phyloP scores from a whole-genome alignment of 2,797 vertebrate species.

The Merluccius polli region DNA sequence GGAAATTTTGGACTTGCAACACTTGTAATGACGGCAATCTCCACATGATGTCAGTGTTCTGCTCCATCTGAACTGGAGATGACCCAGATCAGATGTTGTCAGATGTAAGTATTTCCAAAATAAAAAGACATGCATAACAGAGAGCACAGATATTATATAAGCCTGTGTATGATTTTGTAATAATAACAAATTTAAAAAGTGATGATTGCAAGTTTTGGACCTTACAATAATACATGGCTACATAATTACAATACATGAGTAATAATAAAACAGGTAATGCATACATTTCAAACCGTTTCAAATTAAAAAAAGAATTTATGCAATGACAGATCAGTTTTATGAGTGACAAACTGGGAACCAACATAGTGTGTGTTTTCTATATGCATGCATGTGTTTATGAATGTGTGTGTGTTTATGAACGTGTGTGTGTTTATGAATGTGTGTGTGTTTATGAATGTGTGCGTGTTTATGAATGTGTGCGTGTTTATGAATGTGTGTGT shows the following conservation, averaged over 20 bases:
- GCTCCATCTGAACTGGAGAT: neutral
- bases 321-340: too few relatives aligned
- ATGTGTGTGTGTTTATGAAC: neutral
- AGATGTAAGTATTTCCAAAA: neutral
- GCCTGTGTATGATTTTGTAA: too few relatives aligned
- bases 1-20: neutral
- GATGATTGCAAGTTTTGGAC: neutral
- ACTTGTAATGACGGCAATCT: constrained; percentile 14
- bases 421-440: too few relatives aligned
- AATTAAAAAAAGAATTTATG: too few relatives aligned
- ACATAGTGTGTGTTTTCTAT: neutral
- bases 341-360: too few relatives aligned
- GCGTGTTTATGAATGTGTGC: neutral
- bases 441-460: too few relatives aligned
- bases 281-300: constrained; percentile 30
- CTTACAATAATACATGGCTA: neutral
- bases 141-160: too few relatives aligned
- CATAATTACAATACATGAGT: too few relatives aligned
- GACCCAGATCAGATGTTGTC: neutral
- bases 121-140: neutral
- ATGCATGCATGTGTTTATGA: neutral
- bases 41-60: constrained; percentile 41
- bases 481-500: neutral
- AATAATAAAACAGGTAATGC: neutral
- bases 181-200: too few relatives aligned